These are phyloP conservation scores for Ferdinandea cuprea DNA, from an alignment of 2,888 invertebrate genomes.

Conservation along the genomic window DNA sequence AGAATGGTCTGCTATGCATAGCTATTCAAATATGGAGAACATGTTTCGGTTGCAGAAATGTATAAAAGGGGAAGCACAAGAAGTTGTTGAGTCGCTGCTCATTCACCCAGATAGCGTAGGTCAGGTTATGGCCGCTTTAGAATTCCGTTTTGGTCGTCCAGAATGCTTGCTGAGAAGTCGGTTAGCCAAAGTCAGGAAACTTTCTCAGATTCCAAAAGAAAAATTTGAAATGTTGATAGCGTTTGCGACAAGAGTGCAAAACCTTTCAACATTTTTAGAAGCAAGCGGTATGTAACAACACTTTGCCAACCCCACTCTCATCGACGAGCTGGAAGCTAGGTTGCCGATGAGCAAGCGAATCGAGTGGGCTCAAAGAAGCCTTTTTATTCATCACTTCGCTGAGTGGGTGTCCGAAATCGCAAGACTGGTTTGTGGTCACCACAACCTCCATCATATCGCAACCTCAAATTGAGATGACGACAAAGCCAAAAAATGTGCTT, in stretches of 20 bases:
- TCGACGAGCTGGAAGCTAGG: not conserved
- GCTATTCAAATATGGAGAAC: conserved; percentile 3
- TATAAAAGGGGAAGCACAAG: conserved; percentile 57
- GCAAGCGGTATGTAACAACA: not conserved
- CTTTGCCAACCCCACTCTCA: not conserved
- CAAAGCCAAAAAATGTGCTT: not conserved
- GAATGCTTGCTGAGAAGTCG: not conserved
- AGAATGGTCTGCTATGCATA: not conserved
- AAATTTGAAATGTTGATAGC: not conserved
- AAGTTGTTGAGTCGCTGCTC: conserved; percentile 63
- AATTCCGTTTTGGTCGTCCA: too few relatives aligned
- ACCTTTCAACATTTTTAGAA: too few relatives aligned
- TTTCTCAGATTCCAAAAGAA: not conserved
- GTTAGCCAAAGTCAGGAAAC: not conserved
- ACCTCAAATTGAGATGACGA: not conserved
- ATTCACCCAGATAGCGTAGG: conserved; percentile 70
- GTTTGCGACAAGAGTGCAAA: not conserved
- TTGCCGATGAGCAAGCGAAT: not conserved
- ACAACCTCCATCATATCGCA: not conserved
- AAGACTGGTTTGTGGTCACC: conserved; percentile 13
- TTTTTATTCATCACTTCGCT: not conserved
- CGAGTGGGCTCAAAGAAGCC: not conserved
- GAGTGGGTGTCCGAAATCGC: conserved; percentile 27
- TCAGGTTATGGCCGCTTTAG: too few relatives aligned
- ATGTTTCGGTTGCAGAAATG: conserved; percentile 53